phyloP scores from a whole-genome alignment of 2,888 invertebrate species.

The Gandaritis pyraliata region DNA sequence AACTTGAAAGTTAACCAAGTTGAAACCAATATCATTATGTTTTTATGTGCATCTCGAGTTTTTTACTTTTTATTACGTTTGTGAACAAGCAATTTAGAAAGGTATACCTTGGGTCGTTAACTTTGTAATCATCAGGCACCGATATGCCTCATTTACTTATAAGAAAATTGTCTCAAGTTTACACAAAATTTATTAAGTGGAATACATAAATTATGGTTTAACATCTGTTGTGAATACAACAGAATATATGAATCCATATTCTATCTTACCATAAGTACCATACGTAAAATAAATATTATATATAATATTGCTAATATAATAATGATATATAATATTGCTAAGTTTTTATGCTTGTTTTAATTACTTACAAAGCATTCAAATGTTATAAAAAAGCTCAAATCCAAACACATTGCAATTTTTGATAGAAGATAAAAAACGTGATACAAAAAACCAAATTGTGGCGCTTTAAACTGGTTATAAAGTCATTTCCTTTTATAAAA shows the following conservation, averaged over 20 bases:
- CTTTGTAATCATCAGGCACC: slow-evolving; percentile 42
- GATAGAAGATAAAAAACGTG: too few species aligned
- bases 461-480: slow-evolving; percentile 32
- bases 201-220: slow-evolving; percentile 29
- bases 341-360: too few species aligned
- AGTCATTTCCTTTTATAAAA: slow-evolving; percentile 62
- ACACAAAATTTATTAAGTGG: slow-evolving; percentile 34
- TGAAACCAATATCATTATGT: slow-evolving; percentile 7
- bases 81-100: slow-evolving; percentile 27
- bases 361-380: too few species aligned
- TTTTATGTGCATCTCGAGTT: slow-evolving; percentile 11
- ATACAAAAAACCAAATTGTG: not conserved
- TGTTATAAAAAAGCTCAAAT: too few species aligned
- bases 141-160: slow-evolving; percentile 59
- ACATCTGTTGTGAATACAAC: slow-evolving; percentile 48
- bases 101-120: slow-evolving; percentile 44
- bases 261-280: too few species aligned
- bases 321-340: too few species aligned
- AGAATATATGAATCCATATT: too few species aligned
- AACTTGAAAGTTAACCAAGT: slow-evolving; percentile 1
- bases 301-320: too few species aligned
- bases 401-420: not conserved
- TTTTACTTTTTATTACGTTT: slow-evolving; percentile 16
- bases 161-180: slow-evolving; percentile 51
- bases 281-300: too few species aligned